Conservation (phyloP, 2,888 invertebrate species). For the Gibbula magus region DNA sequence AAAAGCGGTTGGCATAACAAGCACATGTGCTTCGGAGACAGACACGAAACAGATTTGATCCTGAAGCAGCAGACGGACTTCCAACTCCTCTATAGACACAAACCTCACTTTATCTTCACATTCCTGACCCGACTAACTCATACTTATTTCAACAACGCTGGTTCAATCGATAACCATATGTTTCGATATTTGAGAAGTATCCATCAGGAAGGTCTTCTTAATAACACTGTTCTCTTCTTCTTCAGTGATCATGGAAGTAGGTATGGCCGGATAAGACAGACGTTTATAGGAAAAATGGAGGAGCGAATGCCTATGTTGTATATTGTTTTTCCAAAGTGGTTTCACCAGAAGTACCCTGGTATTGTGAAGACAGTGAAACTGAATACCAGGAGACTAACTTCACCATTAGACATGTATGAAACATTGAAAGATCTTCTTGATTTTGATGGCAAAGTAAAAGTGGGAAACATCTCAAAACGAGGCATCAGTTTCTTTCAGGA, state of each 20-base stretch:
- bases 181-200: conserved; percentile 78
- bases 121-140: conserved; percentile 90
- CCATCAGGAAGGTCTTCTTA: conserved; percentile 59
- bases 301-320: conserved; percentile 89
- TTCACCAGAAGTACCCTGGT: conserved; percentile 80
- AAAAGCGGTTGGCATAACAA: conserved; percentile 40
- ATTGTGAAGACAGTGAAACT: conserved; percentile 81
- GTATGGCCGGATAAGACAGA: conserved; percentile 87
- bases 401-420: conserved; percentile 88
- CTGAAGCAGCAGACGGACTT: conserved; percentile 79
- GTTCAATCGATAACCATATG: conserved; percentile 83
- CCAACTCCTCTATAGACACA: conserved; percentile 78
- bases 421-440: conserved; percentile 82
- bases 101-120: conserved; percentile 86
- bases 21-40: conserved; percentile 80
- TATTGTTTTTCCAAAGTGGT: conserved; percentile 83
- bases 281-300: conserved; percentile 86
- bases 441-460: not conserved
- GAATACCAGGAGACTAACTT: conserved; percentile 83
- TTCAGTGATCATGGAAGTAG: conserved; percentile 92
- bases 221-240: conserved; percentile 55
- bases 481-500: conserved; percentile 83
- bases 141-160: conserved; percentile 87
- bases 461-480: not conserved
- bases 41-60: conserved; percentile 82